Conservation (phyloP, 2,113 vertebrate genomes). For the Herpailurus yagouaroundi region DNA sequence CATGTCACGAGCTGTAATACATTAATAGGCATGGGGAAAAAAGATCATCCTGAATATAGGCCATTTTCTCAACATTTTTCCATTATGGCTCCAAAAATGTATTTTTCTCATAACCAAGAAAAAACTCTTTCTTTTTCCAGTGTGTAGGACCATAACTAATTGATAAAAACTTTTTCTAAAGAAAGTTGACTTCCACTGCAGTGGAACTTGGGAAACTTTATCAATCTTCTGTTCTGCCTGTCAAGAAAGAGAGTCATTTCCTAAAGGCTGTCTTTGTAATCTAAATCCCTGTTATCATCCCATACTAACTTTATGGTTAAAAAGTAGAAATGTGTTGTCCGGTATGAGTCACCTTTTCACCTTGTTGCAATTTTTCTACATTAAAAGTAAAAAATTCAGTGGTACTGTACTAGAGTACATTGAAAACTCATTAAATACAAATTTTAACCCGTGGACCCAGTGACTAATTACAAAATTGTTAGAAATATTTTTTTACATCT, state of each 20-base stretch:
- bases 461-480: neutral
- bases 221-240: neutral
- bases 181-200: neutral
- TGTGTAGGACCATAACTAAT: neutral
- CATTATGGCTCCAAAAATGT: neutral
- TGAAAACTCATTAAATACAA: neutral
- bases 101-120: neutral
- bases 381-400: neutral
- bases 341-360: neutral
- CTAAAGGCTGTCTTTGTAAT: neutral
- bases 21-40: neutral
- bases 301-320: neutral
- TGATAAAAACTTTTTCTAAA: neutral
- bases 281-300: neutral
- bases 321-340: neutral
- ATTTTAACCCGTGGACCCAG: neutral
- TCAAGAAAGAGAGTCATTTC: neutral
- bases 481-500: neutral
- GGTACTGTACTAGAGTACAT: neutral
- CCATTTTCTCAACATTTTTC: neutral
- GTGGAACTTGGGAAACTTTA: neutral
- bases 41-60: neutral
- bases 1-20: neutral
- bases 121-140: neutral
- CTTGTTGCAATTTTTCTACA: neutral